phyloP scores from a whole-genome alignment of 2,797 vertebrate species.

The Ispidina lecontei region DNA sequence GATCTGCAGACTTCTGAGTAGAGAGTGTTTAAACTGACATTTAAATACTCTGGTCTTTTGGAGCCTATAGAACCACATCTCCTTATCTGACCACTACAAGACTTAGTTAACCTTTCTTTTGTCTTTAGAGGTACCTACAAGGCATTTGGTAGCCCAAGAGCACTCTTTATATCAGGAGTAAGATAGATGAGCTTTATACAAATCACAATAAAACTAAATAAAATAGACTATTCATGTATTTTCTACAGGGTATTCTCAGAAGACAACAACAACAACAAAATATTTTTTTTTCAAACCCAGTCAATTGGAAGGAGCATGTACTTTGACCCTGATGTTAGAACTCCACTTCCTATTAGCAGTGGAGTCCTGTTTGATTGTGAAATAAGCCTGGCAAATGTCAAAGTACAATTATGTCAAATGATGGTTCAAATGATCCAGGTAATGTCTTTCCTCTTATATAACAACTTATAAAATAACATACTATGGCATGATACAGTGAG shows the following conservation, averaged over 20 bases:
- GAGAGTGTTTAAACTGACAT: neutral
- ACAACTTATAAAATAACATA: constrained; percentile 34
- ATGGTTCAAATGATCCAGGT: constrained; percentile 13
- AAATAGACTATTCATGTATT: neutral
- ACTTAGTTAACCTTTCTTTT: neutral
- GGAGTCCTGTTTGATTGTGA: neutral
- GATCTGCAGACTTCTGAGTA: neutral
- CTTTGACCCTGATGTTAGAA: neutral
- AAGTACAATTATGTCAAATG: constrained; percentile 9
- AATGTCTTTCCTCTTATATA: neutral
- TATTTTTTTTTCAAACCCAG: neutral
- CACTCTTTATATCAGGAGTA: neutral
- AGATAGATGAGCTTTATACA: neutral
- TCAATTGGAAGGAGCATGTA: neutral
- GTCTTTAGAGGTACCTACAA: neutral
- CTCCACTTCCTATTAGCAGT: neutral
- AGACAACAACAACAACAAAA: neutral
- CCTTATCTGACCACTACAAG: neutral
- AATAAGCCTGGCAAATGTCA: constrained; percentile 25
- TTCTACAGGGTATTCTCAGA: neutral
- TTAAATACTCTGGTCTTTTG: neutral
- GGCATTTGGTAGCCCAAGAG: neutral
- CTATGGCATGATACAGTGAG: constrained; percentile 55
- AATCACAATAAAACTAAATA: neutral
- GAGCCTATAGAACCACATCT: neutral